Base-by-base conservation (phyloP, 30 jellyfish, hydroid and myxozoan species). In the Haliclystus octoradiatus region DNA sequence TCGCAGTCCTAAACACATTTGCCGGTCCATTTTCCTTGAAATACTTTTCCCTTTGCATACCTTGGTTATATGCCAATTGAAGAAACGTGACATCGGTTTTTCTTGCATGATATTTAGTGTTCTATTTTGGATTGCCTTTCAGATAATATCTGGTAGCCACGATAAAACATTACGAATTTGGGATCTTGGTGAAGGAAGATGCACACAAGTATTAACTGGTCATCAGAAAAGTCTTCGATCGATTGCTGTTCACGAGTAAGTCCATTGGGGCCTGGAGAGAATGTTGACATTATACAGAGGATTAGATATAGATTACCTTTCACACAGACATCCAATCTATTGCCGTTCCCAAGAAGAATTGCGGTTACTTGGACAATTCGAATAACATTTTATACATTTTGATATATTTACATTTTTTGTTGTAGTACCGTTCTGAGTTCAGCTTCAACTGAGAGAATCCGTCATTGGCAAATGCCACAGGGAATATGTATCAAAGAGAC, bases 131-230 rank as follows among this genome's bases (percentile, higher is more conserved):
- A n/a, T n/a, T n/a, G n/a, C n/a, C n/a, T 72, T 35, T 12, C 47
- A 88, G 98, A 77, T 89, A 33, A 70, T 89, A 0, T 71, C 92
- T 67, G 98, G 95, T 12, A 81, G 98, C 73, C 98, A 89, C 52
- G 98, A 89, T 67, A 73, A 92, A 26, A 89, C 98, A 27, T 53
- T 89, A 83, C 87, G 98, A 63, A 63, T 89, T 3, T 89, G 98
- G 98, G 98, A 89, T 66, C 71, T 89, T 23, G 98, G 98, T 23
- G 98, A 89, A 62, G 98, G 98, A 14, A 77, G 93, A n/a, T 89
- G 98, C 52, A 76, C 84, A 1, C 86, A 78, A 70, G 63, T 81
- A 0, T 62, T 89, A 33, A 81, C 86, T 40, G 98, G 98, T 2
- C 98, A 89, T 51, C 77, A 82, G 33, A 89, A 89, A 67, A 89